These are phyloP conservation scores for Echeneis naucrates DNA, from an alignment of 2,797 vertebrate genomes.

Conservation along the genomic window DNA sequence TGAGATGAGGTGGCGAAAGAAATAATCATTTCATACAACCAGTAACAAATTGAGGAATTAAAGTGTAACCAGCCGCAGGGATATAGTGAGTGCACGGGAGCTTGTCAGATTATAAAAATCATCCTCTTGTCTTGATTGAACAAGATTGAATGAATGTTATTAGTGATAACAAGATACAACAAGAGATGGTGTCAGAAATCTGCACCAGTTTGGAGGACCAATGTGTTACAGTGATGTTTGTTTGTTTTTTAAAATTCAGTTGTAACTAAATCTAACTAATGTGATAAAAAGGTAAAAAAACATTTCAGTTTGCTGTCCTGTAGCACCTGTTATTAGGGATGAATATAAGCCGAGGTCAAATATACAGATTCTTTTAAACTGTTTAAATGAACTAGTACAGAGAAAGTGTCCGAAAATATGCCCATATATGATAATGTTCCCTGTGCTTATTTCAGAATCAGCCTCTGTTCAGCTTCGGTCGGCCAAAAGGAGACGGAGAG, in stretches of 20 bases:
- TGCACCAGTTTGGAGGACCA: neutral
- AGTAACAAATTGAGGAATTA: neutral
- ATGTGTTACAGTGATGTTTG: neutral
- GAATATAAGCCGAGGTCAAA: neutral
- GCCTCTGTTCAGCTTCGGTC: constrained; percentile 87
- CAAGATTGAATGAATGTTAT: constrained; percentile 16
- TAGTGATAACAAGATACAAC: constrained; percentile 13
- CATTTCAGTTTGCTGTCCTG: neutral
- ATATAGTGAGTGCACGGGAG: neutral
- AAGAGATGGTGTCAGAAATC: neutral
- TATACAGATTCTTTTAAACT: constrained; percentile 11
- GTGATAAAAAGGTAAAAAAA: too few relatives aligned
- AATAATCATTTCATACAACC: neutral
- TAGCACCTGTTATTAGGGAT: neutral
- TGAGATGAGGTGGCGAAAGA: neutral
- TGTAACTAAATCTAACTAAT: too few relatives aligned
- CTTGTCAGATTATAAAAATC: constrained; percentile 14
- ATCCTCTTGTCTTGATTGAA: constrained; percentile 11
- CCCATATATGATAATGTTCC: neutral
- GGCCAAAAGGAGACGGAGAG: constrained; percentile 94
- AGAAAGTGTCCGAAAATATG: neutral
- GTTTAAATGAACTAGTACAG: neutral
- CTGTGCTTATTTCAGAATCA: constrained; percentile 92
- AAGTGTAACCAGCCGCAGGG: neutral
- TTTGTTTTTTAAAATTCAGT: too few relatives aligned